phyloP scores from a whole-genome alignment of 2,888 invertebrate genomes.

The Eupithecia insigniata region DNA sequence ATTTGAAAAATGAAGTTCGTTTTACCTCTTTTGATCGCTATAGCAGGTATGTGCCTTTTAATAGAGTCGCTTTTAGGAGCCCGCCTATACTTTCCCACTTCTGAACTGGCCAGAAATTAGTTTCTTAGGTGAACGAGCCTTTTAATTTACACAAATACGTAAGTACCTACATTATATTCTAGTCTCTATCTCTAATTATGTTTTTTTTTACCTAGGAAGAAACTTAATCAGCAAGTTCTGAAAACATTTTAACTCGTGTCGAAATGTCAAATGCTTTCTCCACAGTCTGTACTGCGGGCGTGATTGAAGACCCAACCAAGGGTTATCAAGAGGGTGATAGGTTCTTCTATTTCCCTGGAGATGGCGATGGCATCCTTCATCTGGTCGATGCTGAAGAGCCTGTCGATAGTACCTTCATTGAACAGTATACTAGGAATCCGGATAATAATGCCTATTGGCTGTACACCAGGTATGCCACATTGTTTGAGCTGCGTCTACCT shows the following conservation, averaged over 20 bases:
- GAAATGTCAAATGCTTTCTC: not conserved
- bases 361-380: slow-evolving; percentile 54
- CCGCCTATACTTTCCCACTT: not conserved
- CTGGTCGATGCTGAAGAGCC: slow-evolving; percentile 57
- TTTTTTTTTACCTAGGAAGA: not conserved
- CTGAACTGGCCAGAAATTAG: too few relatives aligned
- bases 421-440: slow-evolving; percentile 48
- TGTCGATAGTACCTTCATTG: slow-evolving; percentile 50
- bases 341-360: slow-evolving; percentile 62
- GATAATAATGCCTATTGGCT: slow-evolving; percentile 58
- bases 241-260: not conserved
- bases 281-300: slow-evolving; percentile 58
- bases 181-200: too few relatives aligned
- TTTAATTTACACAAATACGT: too few relatives aligned
- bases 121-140: too few relatives aligned
- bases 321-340: slow-evolving; percentile 59
- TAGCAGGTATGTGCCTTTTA: slow-evolving; percentile 54
- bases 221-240: not conserved
- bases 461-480: slow-evolving; percentile 54
- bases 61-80: not conserved
- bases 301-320: slow-evolving; percentile 51
- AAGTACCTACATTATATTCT: too few relatives aligned
- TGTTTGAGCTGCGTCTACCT: not conserved
- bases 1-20: slow-evolving; percentile 53
- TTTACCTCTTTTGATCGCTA: slow-evolving; percentile 53